Base-by-base conservation (phyloP, 2,113 vertebrate species). In the Atrichornis clamosus region DNA sequence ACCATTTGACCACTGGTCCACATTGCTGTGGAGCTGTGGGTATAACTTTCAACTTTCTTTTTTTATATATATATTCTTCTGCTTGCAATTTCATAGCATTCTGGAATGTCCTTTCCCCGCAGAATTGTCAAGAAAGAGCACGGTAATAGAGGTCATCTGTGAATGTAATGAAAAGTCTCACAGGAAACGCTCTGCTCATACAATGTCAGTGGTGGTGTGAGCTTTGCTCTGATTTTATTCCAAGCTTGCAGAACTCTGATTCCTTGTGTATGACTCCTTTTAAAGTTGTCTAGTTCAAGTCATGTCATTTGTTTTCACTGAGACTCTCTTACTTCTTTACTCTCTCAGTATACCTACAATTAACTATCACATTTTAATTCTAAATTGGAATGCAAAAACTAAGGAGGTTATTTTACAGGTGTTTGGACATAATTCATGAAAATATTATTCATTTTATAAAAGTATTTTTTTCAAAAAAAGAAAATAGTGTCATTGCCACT, bases 71-170 rank as follows among this genome's bases (percentile, higher is more conserved):
- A 18, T 86, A 52, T 58, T 89, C 17, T 88, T 89, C 44, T 81
- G 18, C 65, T 79, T 68, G 37, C 70, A 89, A 84, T 82, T 94
- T 94, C 68, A 65, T 90, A 89, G 27, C 49, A 80, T 72, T 92
- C 46, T 68, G 16, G 64, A 93, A 86, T 72, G 56, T 65, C 60
- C 32, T 92, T 88, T 92, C 49, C 84, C 59, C 1, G 0, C 26
- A 92, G 68, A 84, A 95, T 52, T 77, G 72, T 59, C 72, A 88
- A 72, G 80, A 95, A 89, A 70, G 53, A 92, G 50, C 32, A 78
- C 46, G 89, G 80, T 96, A 96, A 91, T 92, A 95, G 89, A 92
- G 84, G 86, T 96, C 77, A 95, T 81, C 76, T 74, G 78, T 89
- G 86, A 95, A 89, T 55, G 53, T 91, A 95, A 91, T 96, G 90